phyloP scores from a whole-genome alignment of 2,888 invertebrate genomes.

The Ophion obscuratus region DNA sequence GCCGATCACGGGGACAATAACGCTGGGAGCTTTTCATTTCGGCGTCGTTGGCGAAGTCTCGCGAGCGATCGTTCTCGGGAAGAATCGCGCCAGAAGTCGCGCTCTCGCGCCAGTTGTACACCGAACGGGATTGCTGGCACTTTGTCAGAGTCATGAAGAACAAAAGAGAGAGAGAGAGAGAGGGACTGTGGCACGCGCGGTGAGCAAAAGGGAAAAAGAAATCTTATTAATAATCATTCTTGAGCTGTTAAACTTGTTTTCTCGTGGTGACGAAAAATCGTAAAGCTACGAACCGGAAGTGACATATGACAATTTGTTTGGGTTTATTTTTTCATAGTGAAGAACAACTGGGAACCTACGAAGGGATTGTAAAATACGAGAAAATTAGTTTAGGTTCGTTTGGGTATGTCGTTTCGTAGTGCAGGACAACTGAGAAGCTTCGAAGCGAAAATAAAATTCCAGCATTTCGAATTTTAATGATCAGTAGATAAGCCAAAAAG shows the following conservation, averaged over 20 bases:
- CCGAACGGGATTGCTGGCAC: conserved; percentile 30
- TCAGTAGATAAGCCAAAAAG: no score
- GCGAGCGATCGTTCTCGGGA: not conserved
- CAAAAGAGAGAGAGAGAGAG: not conserved
- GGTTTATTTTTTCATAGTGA: no score
- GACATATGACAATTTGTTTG: not conserved
- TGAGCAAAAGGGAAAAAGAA: not conserved
- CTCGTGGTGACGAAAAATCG: not conserved
- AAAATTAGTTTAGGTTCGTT: no score
- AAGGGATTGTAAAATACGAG: no score
- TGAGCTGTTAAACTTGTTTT: not conserved
- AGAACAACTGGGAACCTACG: no score
- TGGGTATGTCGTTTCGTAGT: no score
- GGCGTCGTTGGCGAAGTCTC: conserved; percentile 16
- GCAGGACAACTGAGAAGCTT: no score
- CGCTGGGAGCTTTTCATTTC: conserved; percentile 1
- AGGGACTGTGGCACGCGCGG: not conserved
- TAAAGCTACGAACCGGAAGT: not conserved
- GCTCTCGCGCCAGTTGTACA: conserved; percentile 20
- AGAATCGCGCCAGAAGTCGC: not conserved
- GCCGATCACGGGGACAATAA: not conserved
- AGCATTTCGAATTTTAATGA: no score
- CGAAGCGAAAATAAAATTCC: no score
- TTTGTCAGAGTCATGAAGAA: conserved; percentile 16
- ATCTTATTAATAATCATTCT: not conserved